These are phyloP conservation scores for Apamea crenata DNA, from an alignment of 2,888 invertebrate genomes.

Conservation along the genomic window DNA sequence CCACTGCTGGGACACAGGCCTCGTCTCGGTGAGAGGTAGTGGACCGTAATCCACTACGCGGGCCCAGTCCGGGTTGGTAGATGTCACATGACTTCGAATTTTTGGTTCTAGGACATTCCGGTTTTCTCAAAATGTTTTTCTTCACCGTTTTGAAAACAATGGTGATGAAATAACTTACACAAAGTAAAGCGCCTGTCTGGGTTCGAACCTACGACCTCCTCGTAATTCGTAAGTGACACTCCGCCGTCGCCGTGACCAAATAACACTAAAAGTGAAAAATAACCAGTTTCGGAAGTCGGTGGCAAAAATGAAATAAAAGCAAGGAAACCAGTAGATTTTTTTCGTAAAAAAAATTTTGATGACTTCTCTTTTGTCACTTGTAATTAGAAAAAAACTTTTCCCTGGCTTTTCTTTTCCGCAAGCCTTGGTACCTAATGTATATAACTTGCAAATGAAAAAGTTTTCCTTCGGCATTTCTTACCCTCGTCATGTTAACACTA, in stretches of 20 bases:
- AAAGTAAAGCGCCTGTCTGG: not conserved
- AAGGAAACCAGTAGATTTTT: no score
- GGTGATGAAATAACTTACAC: no score
- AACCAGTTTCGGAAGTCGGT: no score
- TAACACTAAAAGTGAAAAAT: no score
- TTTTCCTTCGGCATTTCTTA: not conserved
- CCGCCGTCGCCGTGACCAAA: no score
- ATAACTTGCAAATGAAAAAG: not conserved
- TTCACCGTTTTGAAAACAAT: not conserved
- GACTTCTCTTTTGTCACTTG: not conserved
- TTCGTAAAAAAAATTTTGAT: not conserved
- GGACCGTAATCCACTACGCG: not conserved
- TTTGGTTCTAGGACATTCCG: not conserved
- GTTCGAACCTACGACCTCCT: not conserved
- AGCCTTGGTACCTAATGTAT: not conserved
- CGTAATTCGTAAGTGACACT: not conserved
- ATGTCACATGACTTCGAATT: not conserved
- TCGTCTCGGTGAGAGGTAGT: not conserved
- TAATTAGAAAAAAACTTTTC: not conserved
- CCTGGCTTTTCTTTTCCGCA: not conserved
- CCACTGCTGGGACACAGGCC: not conserved
- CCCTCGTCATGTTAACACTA: not conserved
- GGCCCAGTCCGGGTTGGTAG: not conserved
- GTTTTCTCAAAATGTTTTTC: not conserved
- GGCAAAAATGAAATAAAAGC: no score